Evolutionary conservation across 35 echinoderm and acorn worm species (phyloP), one percentile per base, ranked within the genome.

Genomic region (Apostichopus parvimensis): DNA sequence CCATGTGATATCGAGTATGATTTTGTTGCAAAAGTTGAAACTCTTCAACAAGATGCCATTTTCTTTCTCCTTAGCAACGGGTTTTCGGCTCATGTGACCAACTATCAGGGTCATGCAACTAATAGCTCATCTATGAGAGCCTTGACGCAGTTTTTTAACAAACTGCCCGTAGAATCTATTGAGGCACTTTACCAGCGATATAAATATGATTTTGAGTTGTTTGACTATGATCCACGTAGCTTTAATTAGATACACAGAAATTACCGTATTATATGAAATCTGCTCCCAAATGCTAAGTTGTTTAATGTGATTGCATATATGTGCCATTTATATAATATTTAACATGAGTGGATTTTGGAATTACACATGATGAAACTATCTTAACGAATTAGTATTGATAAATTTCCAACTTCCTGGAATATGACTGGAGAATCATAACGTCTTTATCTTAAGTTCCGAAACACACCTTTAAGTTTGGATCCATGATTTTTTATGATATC

Each of bases 1-100:
- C 95, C 95, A 6, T 96, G 95, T 52, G 92, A 96, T 53, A 87
- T 96, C 8, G 28, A 84, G 15, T 96, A 96, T 20, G 92, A 93
- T 78, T 77, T 91, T 64, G 91, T 96, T 10, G 95, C 92, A 1
- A 93, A 93, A 55, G 77, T 94, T 53, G 95, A 96, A 82, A 93
- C 92, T 26, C 58, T 96, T 2, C 28, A 13, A 22, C 72, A 83
- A 9, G 95, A 96, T 88, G 56, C 95, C 14, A 26, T 55, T 9
- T 71, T 73, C 53, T 77, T 93, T 54, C 89, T 96, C 14, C 14
- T 25, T 22, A 65, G 76, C 73, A 76, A 65, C 20, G 72, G 77
- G 5, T n/a, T 91, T n/a, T 54, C 71, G 53, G 23, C 0, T 9
- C 89, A 91, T 73, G 14, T 91, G 71, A 20, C 34, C 72, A 77